These are phyloP conservation scores for Magallana gigas DNA, from an alignment of 1,140 invertebrate genomes.

Conservation along the genomic window DNA sequence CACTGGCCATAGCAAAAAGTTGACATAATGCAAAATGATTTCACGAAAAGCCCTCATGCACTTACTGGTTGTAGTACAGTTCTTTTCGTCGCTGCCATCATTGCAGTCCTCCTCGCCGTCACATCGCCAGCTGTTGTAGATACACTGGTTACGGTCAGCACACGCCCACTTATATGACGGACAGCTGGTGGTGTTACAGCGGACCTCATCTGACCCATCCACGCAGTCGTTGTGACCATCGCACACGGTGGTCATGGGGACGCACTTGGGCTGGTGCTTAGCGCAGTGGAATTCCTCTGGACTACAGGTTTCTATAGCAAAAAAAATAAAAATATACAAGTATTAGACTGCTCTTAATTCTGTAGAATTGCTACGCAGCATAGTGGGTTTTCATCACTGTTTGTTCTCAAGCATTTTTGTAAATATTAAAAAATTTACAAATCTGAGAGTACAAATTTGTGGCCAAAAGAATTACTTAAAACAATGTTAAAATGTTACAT, in stretches of 20 bases:
- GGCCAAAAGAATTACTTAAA: no score
- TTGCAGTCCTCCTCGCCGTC: conserved; percentile 70
- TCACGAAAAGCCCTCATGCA: not conserved
- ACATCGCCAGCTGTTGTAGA: conserved; percentile 68
- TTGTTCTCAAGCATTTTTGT: no score
- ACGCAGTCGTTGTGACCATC: conserved; percentile 91
- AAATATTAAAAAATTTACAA: no score
- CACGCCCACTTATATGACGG: conserved; percentile 71
- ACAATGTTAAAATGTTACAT: no score
- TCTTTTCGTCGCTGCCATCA: conserved; percentile 70
- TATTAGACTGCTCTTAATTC: no score
- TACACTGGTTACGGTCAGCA: conserved; percentile 65
- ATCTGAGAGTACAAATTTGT: no score
- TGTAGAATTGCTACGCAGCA: no score
- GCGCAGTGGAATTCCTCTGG: conserved; percentile 91
- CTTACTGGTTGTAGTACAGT: conserved; percentile 42
- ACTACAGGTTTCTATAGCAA: conserved; percentile 40
- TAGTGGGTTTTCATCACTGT: no score
- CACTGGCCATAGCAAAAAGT: no score
- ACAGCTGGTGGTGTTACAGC: conserved; percentile 37
- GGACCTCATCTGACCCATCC: conserved; percentile 45
- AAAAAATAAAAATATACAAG: not conserved
- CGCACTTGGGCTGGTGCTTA: conserved; percentile 90
- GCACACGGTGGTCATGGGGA: conserved; percentile 91
- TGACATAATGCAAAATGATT: no score